These are phyloP conservation scores for Amiota minor DNA, from an alignment of 2,888 invertebrate genomes.

Conservation along the genomic window DNA sequence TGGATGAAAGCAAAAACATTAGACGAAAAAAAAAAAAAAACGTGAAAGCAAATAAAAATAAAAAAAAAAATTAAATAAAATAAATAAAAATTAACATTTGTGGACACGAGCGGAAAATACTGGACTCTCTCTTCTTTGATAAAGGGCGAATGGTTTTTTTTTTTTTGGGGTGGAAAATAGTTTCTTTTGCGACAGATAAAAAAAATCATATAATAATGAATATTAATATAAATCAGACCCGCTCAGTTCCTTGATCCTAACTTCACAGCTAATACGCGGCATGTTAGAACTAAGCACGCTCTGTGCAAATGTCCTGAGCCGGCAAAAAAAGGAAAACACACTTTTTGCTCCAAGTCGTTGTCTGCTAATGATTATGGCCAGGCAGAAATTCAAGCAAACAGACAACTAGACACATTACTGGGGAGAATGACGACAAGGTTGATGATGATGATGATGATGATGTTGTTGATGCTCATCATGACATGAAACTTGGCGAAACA, in stretches of 20 bases:
- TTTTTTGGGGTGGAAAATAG: slow-evolving; percentile 5
- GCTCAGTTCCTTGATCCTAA: background rate
- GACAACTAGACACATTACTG: slow-evolving; percentile 1
- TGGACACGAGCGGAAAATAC: slow-evolving; percentile 46
- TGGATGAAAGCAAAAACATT: slow-evolving; percentile 29
- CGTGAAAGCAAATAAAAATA: slow-evolving; percentile 44
- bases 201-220: background rate
- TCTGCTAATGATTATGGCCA: slow-evolving; percentile 27
- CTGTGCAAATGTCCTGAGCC: background rate
- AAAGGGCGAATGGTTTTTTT: background rate
- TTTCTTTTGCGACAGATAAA: background rate
- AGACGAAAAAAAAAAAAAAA: slow-evolving; percentile 32
- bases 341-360: background rate
- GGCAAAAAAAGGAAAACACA: background rate
- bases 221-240: slow-evolving; percentile 12
- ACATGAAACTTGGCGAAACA: background rate
- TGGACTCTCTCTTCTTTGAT: slow-evolving; percentile 43
- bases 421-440: background rate
- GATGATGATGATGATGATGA: slow-evolving; percentile 9
- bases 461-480: no score
- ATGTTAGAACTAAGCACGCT: slow-evolving; percentile 21
- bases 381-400: slow-evolving; percentile 20
- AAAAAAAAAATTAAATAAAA: slow-evolving; percentile 61
- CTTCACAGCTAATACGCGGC: slow-evolving; percentile 1
- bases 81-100: slow-evolving; percentile 64